These are phyloP conservation scores for Laticauda colubrina DNA, from an alignment of 2,113 vertebrate genomes.

Conservation along the genomic window DNA sequence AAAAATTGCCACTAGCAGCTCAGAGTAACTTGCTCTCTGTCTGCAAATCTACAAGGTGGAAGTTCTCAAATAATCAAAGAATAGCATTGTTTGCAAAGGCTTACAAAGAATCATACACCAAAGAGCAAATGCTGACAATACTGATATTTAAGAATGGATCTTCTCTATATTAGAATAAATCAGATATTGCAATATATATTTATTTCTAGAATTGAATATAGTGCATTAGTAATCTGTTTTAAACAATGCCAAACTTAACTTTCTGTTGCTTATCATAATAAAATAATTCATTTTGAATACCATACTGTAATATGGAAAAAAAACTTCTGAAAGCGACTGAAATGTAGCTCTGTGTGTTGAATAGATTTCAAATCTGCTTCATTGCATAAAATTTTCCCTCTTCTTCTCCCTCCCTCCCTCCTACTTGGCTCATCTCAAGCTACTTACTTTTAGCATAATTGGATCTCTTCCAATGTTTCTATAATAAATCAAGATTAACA, in stretches of 20 bases:
- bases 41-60: neutral
- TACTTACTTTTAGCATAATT: slow-evolving; percentile 13
- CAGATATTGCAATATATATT: neutral
- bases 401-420: too few species aligned
- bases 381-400: slow-evolving; percentile 25
- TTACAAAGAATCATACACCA: slow-evolving; percentile 11
- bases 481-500: slow-evolving; percentile 9
- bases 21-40: neutral
- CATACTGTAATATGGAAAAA: slow-evolving; percentile 38
- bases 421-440: slow-evolving; percentile 3
- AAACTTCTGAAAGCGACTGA: slow-evolving; percentile 40
- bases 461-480: slow-evolving; percentile 27
- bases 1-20: neutral
- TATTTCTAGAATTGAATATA: slow-evolving; percentile 23
- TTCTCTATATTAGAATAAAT: slow-evolving; percentile 9
- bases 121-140: neutral
- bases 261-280: slow-evolving; percentile 41
- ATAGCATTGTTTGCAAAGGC: neutral
- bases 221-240: slow-evolving; percentile 13
- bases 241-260: slow-evolving; percentile 29
- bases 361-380: slow-evolving; percentile 39
- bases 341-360: slow-evolving; percentile 47
- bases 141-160: slow-evolving; percentile 5
- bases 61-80: neutral
- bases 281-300: slow-evolving; percentile 40